Conservation (phyloP, 2,113 vertebrate species). For the Clarias macrocephalus region DNA sequence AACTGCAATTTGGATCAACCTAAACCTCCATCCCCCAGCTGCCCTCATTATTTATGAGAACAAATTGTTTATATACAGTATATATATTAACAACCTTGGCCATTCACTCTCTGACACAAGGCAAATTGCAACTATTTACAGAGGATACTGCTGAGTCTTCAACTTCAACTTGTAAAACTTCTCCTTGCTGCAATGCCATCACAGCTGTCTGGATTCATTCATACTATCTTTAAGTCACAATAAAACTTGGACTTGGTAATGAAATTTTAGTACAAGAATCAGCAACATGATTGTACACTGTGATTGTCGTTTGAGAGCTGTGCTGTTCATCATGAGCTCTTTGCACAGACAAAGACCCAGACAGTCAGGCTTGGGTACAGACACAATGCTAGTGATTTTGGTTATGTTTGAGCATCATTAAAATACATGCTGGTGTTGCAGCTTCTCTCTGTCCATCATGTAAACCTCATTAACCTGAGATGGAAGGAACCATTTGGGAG, state of each 20-base stretch:
- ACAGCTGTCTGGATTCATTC: not conserved
- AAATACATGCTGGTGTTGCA: constrained; percentile 42
- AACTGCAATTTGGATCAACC: constrained; percentile 59
- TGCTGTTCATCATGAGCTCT: not conserved
- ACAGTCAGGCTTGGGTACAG: not conserved
- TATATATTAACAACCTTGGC: constrained; percentile 29
- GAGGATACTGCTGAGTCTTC: too few relatives aligned
- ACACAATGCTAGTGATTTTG: constrained; percentile 10
- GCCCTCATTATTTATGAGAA: constrained; percentile 67
- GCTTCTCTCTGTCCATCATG: constrained; percentile 38
- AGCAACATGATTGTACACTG: not conserved
- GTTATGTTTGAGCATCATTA: constrained; percentile 23
- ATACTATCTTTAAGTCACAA: not conserved
- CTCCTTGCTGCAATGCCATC: not conserved
- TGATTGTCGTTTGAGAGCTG: not conserved
- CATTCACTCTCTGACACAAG: not conserved
- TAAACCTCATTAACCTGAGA: constrained; percentile 42
- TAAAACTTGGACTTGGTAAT: not conserved
- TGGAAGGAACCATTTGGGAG: not conserved
- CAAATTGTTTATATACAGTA: constrained; percentile 54
- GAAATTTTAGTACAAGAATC: not conserved
- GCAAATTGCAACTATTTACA: constrained; percentile 26
- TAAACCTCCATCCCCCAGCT: constrained; percentile 62
- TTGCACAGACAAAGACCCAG: not conserved
- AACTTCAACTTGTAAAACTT: not conserved